These are phyloP conservation scores for Danionella cerebrum DNA, from an alignment of 2,113 vertebrate species.

Conservation along the genomic window DNA sequence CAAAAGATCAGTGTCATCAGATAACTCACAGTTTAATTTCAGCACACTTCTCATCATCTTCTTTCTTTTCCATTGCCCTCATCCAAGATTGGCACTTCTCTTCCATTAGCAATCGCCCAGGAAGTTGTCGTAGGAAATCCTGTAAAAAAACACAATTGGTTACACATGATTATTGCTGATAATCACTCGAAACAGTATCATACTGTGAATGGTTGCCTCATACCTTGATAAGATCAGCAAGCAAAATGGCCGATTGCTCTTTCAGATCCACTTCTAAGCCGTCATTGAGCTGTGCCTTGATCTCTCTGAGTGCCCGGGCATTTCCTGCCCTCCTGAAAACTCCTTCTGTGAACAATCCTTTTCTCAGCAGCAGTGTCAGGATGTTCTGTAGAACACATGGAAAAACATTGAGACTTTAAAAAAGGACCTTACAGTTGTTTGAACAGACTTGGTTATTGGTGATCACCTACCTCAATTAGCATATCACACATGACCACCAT, in stretches of 20 bases:
- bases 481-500: no score
- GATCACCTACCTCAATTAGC: no score
- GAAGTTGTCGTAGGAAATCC: slow-evolving; percentile 77
- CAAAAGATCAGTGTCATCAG: not conserved
- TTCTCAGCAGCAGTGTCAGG: slow-evolving; percentile 59
- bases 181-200: not conserved
- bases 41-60: slow-evolving; percentile 54
- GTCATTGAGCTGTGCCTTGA: slow-evolving; percentile 71
- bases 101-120: slow-evolving; percentile 62
- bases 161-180: no score
- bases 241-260: slow-evolving; percentile 60
- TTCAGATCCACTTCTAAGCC: slow-evolving; percentile 56
- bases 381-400: slow-evolving; percentile 58
- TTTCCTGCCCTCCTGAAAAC: slow-evolving; percentile 78
- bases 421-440: not conserved
- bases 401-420: not conserved
- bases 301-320: slow-evolving; percentile 69
- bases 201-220: not conserved
- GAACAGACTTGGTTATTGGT: not conserved
- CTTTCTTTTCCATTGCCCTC: slow-evolving; percentile 60
- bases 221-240: slow-evolving; percentile 78
- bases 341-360: slow-evolving; percentile 69
- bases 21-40: slow-evolving; percentile 72
- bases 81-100: slow-evolving; percentile 73
- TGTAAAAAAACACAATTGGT: no score